Base-by-base conservation (phyloP, 2,797 vertebrate genomes). In the Oreortyx pictus region DNA sequence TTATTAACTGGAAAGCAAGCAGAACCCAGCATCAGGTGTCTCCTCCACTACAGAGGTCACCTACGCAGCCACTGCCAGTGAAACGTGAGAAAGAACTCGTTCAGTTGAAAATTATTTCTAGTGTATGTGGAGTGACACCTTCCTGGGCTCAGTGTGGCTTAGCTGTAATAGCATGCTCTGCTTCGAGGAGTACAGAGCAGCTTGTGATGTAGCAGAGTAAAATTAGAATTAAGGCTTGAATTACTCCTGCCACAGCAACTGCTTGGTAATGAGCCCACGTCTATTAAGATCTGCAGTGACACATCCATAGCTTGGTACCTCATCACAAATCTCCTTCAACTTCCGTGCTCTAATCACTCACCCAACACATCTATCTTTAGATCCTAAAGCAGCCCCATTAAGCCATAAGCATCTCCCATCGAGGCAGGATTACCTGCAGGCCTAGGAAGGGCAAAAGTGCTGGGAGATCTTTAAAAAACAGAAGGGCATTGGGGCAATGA, bases 401-500 rank as follows among this genome's bases (percentile, higher is more conserved):
- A 90, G 88, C 82, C 24, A 0, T 65, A 62, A 80, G 61, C 59
- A 22, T 83, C 49, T 77, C 3, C 1, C 86, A 57, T 24, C 39
- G 44, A 73, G 61, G 70, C 31, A 86, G 90, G 88, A 95, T 94
- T 92, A 94, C 73, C 59, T 82, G 43, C 65, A 90, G 50, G 33
- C 29, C 78, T 61, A 62, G 47, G 80, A 91, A 76, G 57, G 73
- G 44, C 73, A 90, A 17, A 87, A 88, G 76, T 46, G 49, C 52
- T 7, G 2, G 74, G n/a, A 74, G 70, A 67, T 49, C 86, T 80
- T 82, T 56, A 82, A 78, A 82, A 94, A 88, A 61, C 71, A 57
- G 49, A 65, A 23, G 22, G 64, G 61, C 52, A 43, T 35, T 11
- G 57, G 44, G 47, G 29, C 60, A 73, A 59, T 5, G 9, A 31